Conservation (phyloP, 2,113 vertebrate genomes). For the Lepus americanus region DNA sequence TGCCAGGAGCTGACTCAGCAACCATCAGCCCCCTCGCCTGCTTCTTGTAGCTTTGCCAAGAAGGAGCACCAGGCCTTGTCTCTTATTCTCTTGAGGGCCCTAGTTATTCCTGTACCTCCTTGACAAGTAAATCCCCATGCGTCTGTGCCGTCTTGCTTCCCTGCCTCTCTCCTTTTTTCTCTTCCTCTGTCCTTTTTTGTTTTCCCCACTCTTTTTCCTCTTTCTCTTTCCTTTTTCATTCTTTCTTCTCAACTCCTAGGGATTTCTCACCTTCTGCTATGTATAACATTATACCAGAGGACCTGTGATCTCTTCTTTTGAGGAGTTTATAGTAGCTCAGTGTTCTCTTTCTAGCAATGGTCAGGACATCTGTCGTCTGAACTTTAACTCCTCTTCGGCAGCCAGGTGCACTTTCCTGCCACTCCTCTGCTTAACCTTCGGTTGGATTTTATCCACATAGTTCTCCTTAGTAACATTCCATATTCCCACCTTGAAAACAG, state of each 20-base stretch:
- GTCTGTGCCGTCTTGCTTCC: not conserved
- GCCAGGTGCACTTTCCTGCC: not conserved
- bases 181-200: not conserved
- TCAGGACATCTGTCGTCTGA: not conserved
- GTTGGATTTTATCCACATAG: not conserved
- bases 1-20: conserved; percentile 39
- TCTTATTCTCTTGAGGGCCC: not conserved
- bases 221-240: not conserved
- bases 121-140: not conserved
- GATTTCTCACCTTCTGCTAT: not conserved
- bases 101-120: not conserved
- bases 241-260: not conserved
- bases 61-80: not conserved
- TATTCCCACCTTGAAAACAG: not conserved
- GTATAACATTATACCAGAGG: not conserved
- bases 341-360: not conserved
- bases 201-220: too few relatives aligned
- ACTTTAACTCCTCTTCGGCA: accelerated
- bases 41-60: not conserved
- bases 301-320: not conserved
- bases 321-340: not conserved
- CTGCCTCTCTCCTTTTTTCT: not conserved
- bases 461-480: not conserved
- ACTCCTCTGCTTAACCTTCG: not conserved
- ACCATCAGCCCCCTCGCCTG: not conserved